A percentile compares a stretch with the other conserved stretches of the same genome.
These are phyloP conservation scores for Dasyornis broadbenti DNA, from an alignment of 2,113 vertebrate species.

Conservation along the genomic window DNA sequence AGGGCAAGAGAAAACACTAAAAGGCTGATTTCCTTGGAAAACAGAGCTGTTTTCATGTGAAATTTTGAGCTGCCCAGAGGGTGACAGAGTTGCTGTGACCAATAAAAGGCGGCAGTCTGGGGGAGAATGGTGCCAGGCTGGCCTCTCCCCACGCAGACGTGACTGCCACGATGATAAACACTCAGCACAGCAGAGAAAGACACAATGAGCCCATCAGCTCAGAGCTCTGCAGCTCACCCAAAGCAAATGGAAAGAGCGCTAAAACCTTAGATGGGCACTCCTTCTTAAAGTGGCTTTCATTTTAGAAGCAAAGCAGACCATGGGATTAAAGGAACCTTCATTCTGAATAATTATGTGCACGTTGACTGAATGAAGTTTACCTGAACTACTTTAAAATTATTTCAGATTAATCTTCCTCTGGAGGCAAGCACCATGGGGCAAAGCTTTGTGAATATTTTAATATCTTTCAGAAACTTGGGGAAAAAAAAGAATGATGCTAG, in stretches of 20 bases:
- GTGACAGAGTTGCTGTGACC: not conserved
- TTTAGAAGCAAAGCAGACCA: not conserved
- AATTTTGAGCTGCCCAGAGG: not conserved
- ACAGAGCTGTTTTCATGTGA: conserved; percentile 30
- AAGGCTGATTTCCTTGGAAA: not conserved
- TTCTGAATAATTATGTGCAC: not conserved
- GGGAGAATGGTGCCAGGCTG: conserved; percentile 35
- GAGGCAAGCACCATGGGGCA: not conserved
- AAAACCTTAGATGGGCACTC: not conserved
- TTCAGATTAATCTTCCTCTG: not conserved
- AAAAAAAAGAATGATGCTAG: not conserved
- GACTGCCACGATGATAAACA: not conserved
- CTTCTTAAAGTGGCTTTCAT: not conserved
- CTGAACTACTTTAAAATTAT: not conserved
- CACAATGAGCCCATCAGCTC: not conserved
- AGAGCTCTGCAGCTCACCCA: not conserved
- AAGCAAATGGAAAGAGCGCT: not conserved
- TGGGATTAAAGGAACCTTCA: not conserved
- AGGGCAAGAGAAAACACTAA: not conserved
- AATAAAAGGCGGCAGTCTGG: not conserved
- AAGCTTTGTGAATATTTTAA: not conserved
- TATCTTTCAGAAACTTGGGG: not conserved
- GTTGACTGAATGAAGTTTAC: not conserved
- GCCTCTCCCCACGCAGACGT: not conserved
- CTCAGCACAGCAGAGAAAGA: not conserved